phyloP scores from a whole-genome alignment of 2,888 invertebrate genomes.

The Schrankia costaestrigalis region DNA sequence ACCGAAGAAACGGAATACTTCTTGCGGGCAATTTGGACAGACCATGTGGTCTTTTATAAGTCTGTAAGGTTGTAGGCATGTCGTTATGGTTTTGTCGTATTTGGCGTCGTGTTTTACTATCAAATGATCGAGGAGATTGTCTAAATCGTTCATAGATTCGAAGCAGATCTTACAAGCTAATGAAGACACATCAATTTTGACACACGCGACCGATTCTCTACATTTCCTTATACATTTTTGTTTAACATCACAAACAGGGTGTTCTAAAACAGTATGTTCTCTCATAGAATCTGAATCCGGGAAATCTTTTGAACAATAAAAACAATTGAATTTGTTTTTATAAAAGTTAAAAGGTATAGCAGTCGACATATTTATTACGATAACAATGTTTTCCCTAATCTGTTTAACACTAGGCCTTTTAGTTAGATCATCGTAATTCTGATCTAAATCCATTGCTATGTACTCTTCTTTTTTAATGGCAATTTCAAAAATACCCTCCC shows the following conservation, averaged over 20 bases:
- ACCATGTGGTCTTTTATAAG: constrained; percentile 67
- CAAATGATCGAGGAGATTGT: constrained; percentile 61
- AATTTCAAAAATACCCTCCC: constrained; percentile 46
- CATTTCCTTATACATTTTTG: constrained; percentile 69
- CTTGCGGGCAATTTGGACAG: constrained; percentile 63
- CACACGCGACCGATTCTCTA: constrained; percentile 67
- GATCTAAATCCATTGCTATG: constrained; percentile 56
- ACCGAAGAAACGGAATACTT: constrained; percentile 68
- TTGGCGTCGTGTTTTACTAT: constrained; percentile 62
- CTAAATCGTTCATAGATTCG: constrained; percentile 56
- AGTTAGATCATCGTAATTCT: constrained; percentile 46
- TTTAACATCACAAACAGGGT: constrained; percentile 64
- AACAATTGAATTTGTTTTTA: constrained; percentile 73
- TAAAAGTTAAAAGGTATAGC: constrained; percentile 73
- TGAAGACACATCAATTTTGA: constrained; percentile 67
- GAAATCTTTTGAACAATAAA: constrained; percentile 72
- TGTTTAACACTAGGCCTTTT: constrained; percentile 68
- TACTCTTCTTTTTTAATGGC: constrained; percentile 57
- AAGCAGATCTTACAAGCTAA: constrained; percentile 69
- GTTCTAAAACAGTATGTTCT: constrained; percentile 63
- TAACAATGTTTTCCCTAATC: constrained; percentile 66
- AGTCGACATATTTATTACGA: constrained; percentile 70
- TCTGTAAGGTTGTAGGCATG: constrained; percentile 66
- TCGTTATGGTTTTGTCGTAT: constrained; percentile 67
- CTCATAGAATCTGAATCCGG: constrained; percentile 64